Evolutionary conservation across 2,797 vertebrate species (phyloP).

Genomic region (Molossus alvarezi): DNA sequence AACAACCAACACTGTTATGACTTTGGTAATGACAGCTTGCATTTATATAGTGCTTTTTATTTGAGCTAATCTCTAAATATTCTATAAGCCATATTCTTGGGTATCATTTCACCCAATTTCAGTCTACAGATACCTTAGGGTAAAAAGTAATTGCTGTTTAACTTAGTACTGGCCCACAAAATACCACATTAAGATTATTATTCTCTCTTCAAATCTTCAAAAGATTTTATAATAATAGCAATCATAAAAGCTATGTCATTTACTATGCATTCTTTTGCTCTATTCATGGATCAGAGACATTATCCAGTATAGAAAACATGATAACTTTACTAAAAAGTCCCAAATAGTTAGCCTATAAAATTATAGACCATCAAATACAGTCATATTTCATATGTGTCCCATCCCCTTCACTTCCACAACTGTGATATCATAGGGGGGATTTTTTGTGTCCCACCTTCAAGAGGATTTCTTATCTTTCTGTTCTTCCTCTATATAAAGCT

Average conservation of each 20-base stretch:
- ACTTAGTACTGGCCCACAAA: constrained; percentile 14
- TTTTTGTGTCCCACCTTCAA: constrained; percentile 46
- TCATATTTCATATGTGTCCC: not conserved
- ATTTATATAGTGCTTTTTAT: not conserved
- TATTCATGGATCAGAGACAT: not conserved
- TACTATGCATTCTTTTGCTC: constrained; percentile 17
- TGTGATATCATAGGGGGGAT: not conserved
- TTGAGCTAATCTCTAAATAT: constrained; percentile 60
- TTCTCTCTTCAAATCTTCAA: constrained; percentile 38
- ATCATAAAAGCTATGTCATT: constrained; percentile 34
- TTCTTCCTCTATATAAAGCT: not conserved
- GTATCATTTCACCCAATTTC: constrained; percentile 9
- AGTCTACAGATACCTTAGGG: not conserved
- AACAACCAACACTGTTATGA: not conserved
- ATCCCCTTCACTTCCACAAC: not conserved
- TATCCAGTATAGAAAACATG: constrained; percentile 42
- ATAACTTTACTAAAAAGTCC: constrained; percentile 13
- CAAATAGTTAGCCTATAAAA: constrained; percentile 9
- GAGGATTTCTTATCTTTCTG: not conserved
- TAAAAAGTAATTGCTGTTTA: constrained; percentile 62
- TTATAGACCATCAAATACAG: constrained; percentile 36
- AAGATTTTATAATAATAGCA: constrained; percentile 61
- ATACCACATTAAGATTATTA: not conserved
- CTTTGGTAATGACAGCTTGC: constrained; percentile 23
- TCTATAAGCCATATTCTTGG: not conserved